These are phyloP conservation scores for Zaprionus lachaisei DNA, from an alignment of 1,140 invertebrate genomes.

Conservation along the genomic window DNA sequence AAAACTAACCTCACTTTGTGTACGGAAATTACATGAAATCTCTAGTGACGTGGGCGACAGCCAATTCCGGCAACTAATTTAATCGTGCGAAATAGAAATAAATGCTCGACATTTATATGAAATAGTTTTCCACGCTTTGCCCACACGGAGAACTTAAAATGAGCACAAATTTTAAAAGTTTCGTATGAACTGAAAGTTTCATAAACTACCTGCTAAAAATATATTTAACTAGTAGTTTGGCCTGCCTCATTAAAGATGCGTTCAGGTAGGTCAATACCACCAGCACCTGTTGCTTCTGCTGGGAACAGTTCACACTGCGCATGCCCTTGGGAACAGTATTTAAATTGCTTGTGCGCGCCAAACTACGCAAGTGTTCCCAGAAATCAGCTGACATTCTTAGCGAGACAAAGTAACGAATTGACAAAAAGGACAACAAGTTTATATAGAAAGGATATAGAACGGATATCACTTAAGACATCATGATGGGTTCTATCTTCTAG, in stretches of 20 bases:
- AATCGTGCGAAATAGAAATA: background rate
- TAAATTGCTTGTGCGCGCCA: constrained; percentile 21
- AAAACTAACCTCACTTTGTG: constrained; percentile 14
- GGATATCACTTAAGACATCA: too few relatives aligned
- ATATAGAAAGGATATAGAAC: too few relatives aligned
- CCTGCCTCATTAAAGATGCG: constrained; percentile 62
- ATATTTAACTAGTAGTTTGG: constrained; percentile 14
- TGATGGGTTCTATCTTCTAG: too few relatives aligned
- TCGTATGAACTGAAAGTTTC: background rate
- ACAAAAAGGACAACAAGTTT: background rate
- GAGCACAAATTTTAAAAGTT: background rate
- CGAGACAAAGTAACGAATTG: background rate
- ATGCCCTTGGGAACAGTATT: constrained; percentile 26
- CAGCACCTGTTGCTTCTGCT: constrained; percentile 58
- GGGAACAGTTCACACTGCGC: constrained; percentile 51
- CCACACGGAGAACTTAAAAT: background rate
- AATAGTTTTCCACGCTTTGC: background rate
- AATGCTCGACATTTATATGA: background rate
- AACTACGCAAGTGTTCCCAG: constrained; percentile 13
- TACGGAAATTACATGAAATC: background rate
- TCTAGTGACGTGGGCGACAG: background rate
- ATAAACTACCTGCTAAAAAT: constrained; percentile 8
- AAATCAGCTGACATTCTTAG: constrained; percentile 24
- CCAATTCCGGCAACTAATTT: background rate
- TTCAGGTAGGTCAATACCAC: constrained; percentile 59